phyloP scores from a whole-genome alignment of 2,113 vertebrate genomes.

The Rhabdornis inornatus region DNA sequence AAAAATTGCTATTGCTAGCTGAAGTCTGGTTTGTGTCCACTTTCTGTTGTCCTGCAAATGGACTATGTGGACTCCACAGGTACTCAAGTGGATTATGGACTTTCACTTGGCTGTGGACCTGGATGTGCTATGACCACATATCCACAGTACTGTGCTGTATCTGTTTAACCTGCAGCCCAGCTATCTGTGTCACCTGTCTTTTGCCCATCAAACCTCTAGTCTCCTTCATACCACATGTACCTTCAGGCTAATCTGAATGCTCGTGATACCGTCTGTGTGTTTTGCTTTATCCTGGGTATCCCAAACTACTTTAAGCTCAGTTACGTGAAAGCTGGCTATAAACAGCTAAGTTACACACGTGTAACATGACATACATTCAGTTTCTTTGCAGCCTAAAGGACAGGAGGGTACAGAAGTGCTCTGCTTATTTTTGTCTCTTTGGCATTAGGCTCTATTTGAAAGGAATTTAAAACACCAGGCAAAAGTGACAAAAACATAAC shows the following conservation, averaged over 20 bases:
- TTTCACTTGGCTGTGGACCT: not conserved
- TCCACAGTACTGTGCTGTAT: accelerated
- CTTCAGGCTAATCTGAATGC: not conserved
- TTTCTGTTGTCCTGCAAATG: not conserved
- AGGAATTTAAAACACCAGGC: not conserved
- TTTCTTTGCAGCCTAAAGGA: not conserved
- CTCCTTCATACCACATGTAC: not conserved
- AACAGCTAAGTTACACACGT: not conserved
- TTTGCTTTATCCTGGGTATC: not conserved
- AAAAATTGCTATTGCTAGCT: not conserved
- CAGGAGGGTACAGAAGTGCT: not conserved
- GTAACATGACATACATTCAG: not conserved
- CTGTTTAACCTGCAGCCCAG: not conserved
- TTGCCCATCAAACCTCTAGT: not conserved
- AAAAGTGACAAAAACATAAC: not conserved
- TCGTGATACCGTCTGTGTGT: not conserved
- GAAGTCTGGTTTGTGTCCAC: not conserved
- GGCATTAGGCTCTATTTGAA: not conserved
- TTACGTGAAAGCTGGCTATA: not conserved
- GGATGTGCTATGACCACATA: accelerated
- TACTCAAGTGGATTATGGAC: not conserved
- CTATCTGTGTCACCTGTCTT: not conserved
- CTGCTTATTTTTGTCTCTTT: not conserved
- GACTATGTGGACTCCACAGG: not conserved
- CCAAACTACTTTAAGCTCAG: not conserved